phyloP scores from a whole-genome alignment of 2,888 invertebrate species.

The Agonopterix subpropinquella region DNA sequence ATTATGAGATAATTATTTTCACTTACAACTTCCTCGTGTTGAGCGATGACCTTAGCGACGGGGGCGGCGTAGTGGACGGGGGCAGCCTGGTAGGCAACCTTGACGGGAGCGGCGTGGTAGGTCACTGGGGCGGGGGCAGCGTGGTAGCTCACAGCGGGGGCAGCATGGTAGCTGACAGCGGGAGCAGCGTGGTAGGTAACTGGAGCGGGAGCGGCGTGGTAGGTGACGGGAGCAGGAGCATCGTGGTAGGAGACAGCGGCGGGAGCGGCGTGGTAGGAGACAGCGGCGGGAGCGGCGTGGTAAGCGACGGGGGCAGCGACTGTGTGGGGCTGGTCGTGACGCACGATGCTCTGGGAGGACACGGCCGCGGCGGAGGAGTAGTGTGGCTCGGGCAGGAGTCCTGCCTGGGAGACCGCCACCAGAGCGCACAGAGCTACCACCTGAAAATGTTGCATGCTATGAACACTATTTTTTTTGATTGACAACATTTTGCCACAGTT shows the following conservation, averaged over 20 bases:
- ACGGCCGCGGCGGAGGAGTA: conserved; percentile 41
- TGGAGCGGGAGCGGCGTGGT: conserved; percentile 18
- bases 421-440: conserved; percentile 26
- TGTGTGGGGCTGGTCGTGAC: conserved; percentile 39
- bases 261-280: conserved; percentile 16
- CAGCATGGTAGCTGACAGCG: conserved; percentile 10
- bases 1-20: no score
- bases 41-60: conserved; percentile 11
- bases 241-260: conserved; percentile 33
- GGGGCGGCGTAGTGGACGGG: conserved; percentile 11
- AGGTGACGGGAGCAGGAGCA: conserved; percentile 25
- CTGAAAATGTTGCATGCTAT: conserved; percentile 17
- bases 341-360: conserved; percentile 48
- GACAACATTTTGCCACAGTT: neutral
- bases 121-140: conserved; percentile 10
- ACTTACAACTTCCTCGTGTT: conserved; percentile 14
- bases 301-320: conserved; percentile 19
- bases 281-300: conserved; percentile 19
- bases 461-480: neutral
- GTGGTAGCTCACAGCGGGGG: conserved; percentile 15
- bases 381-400: conserved; percentile 42
- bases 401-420: conserved; percentile 30
- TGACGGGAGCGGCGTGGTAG: conserved; percentile 12
- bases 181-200: conserved; percentile 2
- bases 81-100: neutral